phyloP scores from a whole-genome alignment of 2,888 invertebrate species.

The Cheilosia variabilis region DNA sequence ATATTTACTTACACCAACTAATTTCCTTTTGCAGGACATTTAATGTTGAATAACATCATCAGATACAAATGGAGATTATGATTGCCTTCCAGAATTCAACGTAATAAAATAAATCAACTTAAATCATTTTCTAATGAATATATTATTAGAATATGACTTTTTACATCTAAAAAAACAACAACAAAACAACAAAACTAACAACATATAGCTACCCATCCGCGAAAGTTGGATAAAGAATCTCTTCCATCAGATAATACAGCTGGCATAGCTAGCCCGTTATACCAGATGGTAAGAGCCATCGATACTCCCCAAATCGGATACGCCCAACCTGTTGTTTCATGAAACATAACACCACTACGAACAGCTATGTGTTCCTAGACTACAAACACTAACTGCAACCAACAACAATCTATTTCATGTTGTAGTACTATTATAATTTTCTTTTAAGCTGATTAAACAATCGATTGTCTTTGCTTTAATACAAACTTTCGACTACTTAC shows the following conservation, averaged over 20 bases:
- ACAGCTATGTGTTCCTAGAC: constrained; percentile 65
- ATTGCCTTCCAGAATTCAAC: constrained; percentile 79
- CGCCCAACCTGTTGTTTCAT: constrained; percentile 33
- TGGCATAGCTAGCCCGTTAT: constrained; percentile 45
- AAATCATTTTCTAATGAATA: constrained; percentile 69
- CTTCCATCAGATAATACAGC: constrained; percentile 40
- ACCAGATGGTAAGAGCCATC: constrained; percentile 19
- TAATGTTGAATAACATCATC: constrained; percentile 79
- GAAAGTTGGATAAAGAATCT: constrained; percentile 18
- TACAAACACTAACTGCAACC: constrained; percentile 78
- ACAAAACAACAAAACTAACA: background rate
- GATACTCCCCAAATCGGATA: constrained; percentile 31
- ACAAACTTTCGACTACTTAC: constrained; percentile 43
- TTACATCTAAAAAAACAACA: constrained; percentile 52
- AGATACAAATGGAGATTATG: constrained; percentile 76
- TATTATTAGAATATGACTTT: constrained; percentile 71
- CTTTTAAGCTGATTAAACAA: constrained; percentile 24
- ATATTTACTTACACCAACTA: no score
- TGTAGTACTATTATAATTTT: constrained; percentile 44
- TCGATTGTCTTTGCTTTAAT: constrained; percentile 40
- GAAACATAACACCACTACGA: constrained; percentile 33
- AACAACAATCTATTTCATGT: constrained; percentile 29
- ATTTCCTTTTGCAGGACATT: constrained; percentile 79
- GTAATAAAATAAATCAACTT: constrained; percentile 71
- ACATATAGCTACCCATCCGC: constrained; percentile 25